Conservation (phyloP, 2,888 invertebrate species). For the Rhingia rostrata region DNA sequence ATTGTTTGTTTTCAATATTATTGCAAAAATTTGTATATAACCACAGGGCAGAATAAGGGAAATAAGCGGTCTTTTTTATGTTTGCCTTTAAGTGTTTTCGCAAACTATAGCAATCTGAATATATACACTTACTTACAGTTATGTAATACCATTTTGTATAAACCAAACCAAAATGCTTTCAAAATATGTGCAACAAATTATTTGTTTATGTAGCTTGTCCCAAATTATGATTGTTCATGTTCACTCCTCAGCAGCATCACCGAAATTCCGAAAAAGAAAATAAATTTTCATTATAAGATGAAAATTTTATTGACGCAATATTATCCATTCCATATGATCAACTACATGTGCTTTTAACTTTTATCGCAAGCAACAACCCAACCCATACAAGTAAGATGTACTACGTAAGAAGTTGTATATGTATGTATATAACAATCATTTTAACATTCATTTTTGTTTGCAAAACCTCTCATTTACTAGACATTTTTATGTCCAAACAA, state of each 20-base stretch:
- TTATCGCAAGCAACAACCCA: conserved; percentile 38
- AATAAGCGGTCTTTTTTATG: not conserved
- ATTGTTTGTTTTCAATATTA: not conserved
- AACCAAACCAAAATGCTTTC: conserved; percentile 9
- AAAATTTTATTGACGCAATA: conserved; percentile 20
- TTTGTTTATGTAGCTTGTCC: conserved; percentile 46
- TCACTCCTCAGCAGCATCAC: conserved; percentile 57
- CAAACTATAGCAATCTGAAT: not conserved
- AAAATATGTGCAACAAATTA: not conserved
- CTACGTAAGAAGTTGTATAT: conserved; percentile 33
- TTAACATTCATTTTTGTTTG: conserved; percentile 17
- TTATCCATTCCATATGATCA: conserved; percentile 2
- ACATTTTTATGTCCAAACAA: not conserved
- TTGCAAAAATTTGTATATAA: not conserved
- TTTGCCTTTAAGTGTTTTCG: not conserved
- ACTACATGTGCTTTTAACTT: conserved; percentile 57
- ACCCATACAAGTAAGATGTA: conserved; percentile 44
- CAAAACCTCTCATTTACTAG: conserved; percentile 4
- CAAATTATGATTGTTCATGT: conserved; percentile 40
- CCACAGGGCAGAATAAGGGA: not conserved
- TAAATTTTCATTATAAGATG: conserved; percentile 11
- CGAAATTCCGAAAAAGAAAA: conserved; percentile 38
- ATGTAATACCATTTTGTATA: conserved; percentile 1
- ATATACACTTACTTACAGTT: not conserved
- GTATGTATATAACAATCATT: conserved; percentile 39